Evolutionary conservation across 2,888 invertebrate species (phyloP).

Genomic region (Zootermopsis nevadensis): DNA sequence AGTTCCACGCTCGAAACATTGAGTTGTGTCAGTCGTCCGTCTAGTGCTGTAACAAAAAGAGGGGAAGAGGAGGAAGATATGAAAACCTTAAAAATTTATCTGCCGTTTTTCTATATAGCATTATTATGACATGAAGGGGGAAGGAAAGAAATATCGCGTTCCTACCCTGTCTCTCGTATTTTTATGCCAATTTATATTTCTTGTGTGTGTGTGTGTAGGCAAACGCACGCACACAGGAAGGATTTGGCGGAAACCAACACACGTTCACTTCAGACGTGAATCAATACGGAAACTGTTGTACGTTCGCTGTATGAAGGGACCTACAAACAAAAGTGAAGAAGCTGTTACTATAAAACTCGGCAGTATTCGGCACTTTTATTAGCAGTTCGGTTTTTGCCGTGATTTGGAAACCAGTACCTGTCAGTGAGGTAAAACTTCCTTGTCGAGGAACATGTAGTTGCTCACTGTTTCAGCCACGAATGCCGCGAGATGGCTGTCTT

Average conservation of each 20-base stretch:
- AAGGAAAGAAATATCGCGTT: conserved; percentile 18
- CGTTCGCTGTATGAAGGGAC: not conserved
- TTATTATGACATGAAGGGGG: conserved; percentile 19
- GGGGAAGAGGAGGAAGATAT: not conserved
- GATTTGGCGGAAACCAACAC: not conserved
- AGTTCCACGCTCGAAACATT: not conserved
- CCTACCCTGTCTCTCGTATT: not conserved
- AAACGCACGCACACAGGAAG: not conserved
- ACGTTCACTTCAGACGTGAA: not conserved
- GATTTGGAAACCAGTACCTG: not conserved
- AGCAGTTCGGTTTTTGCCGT: not conserved
- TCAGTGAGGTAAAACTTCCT: not conserved
- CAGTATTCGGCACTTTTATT: not conserved
- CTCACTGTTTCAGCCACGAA: too few relatives aligned
- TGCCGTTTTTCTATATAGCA: conserved; percentile 17
- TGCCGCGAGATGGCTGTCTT: too few relatives aligned
- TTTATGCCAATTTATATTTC: conserved; percentile 23
- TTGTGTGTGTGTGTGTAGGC: too few relatives aligned
- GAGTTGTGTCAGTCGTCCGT: not conserved
- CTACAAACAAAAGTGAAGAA: not conserved
- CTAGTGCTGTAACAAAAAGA: not conserved
- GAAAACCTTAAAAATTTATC: conserved; percentile 36
- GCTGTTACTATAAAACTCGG: not conserved
- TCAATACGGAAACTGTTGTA: not conserved
- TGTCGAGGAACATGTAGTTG: too few relatives aligned